Base-by-base conservation (phyloP, 1,140 invertebrate species). In the Drepana arcuata region DNA sequence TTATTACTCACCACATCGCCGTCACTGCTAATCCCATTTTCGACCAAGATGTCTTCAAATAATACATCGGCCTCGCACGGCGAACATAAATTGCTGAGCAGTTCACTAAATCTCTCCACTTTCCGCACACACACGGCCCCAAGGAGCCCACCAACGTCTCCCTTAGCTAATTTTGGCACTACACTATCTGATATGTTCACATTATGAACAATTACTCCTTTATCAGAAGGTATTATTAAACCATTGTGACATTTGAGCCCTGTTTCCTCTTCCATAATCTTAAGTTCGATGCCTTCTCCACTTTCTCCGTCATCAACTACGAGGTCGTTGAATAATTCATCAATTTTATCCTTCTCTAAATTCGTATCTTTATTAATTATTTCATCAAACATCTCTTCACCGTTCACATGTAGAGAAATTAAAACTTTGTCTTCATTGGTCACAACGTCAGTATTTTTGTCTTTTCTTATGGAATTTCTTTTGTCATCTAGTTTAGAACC, bases 91-190 rank as follows among this genome's bases (percentile, higher is more conserved):
- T 79, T 82, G 64, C 71, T 79, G 32, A 82, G 73, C 57, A 82
- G 62, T 52, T 82, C 78, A 82, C 78, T 82, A 38, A 82, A 82
- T 37, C 66, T 70, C 60, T 82, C 78, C 48, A 82, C 78, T 79
- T 72, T 79, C 37, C 69, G 67, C 47, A 82, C 74, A 78, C 78
- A 82, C 56, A 78, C 78, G 15, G 70, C 78, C 40, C 74, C 73
- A 38, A 82, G 58, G 33, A 82, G 63, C 5, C 74, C 67, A 15
- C 59, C 54, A 16, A 68, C 58, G 37, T 73, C 54, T 48, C 70
- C 65, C 46, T 66, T 57, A n/a, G n/a, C n/a, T n/a, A n/a, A n/a
- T 58, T 74, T 77, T 81, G 77, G 72, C 73, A 78, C 75, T 67
- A 66, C 67, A 68, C 63, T 64, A 55, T 58, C 55, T 52, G 68